Evolutionary conservation across 2,113 vertebrate genomes (phyloP).

Genomic region (Uria lomvia): DNA sequence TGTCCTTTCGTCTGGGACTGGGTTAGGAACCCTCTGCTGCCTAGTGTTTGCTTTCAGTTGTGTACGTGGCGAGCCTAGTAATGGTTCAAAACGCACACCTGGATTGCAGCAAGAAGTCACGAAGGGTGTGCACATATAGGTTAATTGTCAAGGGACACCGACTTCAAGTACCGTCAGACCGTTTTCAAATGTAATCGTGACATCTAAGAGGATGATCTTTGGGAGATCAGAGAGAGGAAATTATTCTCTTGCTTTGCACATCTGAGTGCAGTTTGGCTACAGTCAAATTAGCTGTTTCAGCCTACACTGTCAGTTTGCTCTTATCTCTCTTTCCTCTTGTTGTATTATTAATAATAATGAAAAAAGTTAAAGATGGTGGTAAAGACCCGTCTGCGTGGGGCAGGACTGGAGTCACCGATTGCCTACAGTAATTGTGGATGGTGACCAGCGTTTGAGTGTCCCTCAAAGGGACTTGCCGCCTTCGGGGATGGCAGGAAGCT

Average conservation of each 20-base stretch:
- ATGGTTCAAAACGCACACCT: background rate
- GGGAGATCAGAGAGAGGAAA: constrained; percentile 47
- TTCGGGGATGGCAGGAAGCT: background rate
- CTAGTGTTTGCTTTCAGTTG: background rate
- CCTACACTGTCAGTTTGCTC: constrained; percentile 51
- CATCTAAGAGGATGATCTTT: constrained; percentile 48
- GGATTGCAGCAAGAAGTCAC: background rate
- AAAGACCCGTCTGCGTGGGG: background rate
- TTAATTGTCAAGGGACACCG: constrained; percentile 9
- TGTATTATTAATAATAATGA: constrained; percentile 55
- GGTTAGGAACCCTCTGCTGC: background rate
- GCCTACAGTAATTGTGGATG: background rate
- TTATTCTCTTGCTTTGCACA: constrained; percentile 62
- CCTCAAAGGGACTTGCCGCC: background rate
- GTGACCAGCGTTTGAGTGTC: background rate
- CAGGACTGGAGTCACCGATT: background rate
- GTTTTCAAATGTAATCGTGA: constrained; percentile 26
- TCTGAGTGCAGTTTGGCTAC: constrained; percentile 58
- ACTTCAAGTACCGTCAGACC: constrained; percentile 26
- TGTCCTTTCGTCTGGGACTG: background rate
- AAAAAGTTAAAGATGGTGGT: background rate
- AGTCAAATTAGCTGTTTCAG: constrained; percentile 59
- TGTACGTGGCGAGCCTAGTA: rapidly evolving
- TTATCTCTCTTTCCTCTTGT: constrained; percentile 55
- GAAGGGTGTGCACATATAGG: background rate